Base-by-base conservation (phyloP, 2,888 invertebrate species). In the Adelognathus sp. region DNA sequence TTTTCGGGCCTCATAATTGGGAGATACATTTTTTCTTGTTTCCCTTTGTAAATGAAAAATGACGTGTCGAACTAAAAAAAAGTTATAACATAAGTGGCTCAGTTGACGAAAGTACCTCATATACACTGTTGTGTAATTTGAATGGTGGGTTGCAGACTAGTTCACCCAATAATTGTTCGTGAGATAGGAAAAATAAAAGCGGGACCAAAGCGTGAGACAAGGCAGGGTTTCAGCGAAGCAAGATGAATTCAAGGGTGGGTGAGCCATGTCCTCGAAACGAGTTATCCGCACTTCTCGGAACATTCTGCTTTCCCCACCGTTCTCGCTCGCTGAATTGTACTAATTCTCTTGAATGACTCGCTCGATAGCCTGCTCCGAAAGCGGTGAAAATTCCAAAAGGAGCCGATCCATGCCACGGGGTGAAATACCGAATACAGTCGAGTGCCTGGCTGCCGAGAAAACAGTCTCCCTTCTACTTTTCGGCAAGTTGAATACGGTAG, bases 281-380 rank as follows among this genome's bases (percentile, higher is more conserved):
- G 36, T 64, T 76, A 36, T 64, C 31, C 56, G 36, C n/a, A 39
- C 27, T 63, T 27, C 16, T 58, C 56, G 27, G 14, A 27, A 21
- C 1, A 50, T 71, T 71, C 16, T 52, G 16, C 31, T 44, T 54
- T 52, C 33, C 39, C 14, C n/a, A 46, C 61, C 46, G 16, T 52
- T 27, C 29, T 71, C 39, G 56, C 52, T 76, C 29, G 60, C 52
- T 56, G 36, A 79, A 69, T 73, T 52, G 56, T 21, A 61, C 73
- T 80, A 64, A 80, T 76, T 70, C 64, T 58, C 64, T 29, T 36
- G 70, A 73, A 73, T 70, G 39, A 80, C 77, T 64, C 31, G 44
- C 41, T 16, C 44, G 14, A 33, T 44, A 33, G 60, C 52, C 3
- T 27, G 27, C 41, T 71, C 7, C 14, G 24, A 18, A 58, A 9